These are phyloP conservation scores for Penaeus japonicus DNA, from an alignment of 1,140 invertebrate species.

Conservation along the genomic window DNA sequence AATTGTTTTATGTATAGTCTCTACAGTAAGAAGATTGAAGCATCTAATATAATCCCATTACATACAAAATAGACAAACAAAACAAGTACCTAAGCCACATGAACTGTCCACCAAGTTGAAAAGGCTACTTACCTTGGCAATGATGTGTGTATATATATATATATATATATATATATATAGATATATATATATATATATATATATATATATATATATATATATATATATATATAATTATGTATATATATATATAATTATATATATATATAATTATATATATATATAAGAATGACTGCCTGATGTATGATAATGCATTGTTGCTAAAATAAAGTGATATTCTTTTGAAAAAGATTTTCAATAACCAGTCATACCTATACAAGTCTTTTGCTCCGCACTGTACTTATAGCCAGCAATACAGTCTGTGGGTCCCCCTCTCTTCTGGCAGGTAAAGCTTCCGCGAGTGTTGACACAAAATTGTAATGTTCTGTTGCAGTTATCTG, in stretches of 20 bases:
- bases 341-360: too few relatives aligned
- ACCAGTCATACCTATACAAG: constrained; percentile 39
- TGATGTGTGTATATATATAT: too few relatives aligned
- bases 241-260: not conserved
- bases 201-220: not conserved
- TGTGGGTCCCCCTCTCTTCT: constrained; percentile 44
- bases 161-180: not conserved
- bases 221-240: not conserved
- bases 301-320: not conserved
- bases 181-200: constrained; percentile 11
- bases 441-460: constrained; percentile 63
- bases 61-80: too few relatives aligned
- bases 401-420: constrained; percentile 49
- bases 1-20: too few relatives aligned
- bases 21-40: too few relatives aligned
- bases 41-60: too few relatives aligned
- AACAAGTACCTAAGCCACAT: too few relatives aligned
- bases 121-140: too few relatives aligned
- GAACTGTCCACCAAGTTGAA: too few relatives aligned
- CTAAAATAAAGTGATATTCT: not conserved
- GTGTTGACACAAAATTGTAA: constrained; percentile 63
- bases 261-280: not conserved
- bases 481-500: constrained; percentile 59
- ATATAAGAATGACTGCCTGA: not conserved
- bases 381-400: constrained; percentile 38